These are phyloP conservation scores for Pipistrellus pygmaeus DNA, from an alignment of 2,797 vertebrate genomes.

Conservation along the genomic window DNA sequence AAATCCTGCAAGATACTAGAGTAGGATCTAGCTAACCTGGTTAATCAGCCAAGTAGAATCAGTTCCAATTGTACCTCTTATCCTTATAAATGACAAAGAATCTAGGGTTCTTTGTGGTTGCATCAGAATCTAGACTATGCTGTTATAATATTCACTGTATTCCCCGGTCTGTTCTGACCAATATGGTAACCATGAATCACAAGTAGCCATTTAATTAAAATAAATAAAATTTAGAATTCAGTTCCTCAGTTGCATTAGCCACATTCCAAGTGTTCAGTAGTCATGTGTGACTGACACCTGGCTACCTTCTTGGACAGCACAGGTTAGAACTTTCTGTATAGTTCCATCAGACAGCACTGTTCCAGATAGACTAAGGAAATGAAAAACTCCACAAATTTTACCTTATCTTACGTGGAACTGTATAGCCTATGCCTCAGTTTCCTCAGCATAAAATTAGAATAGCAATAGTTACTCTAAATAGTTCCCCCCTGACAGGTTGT, in stretches of 20 bases:
- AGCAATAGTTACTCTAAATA: neutral
- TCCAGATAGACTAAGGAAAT: neutral
- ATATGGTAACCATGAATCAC: neutral
- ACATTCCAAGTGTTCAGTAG: slow-evolving; percentile 26
- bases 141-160: neutral
- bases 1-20: neutral
- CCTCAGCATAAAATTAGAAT: neutral
- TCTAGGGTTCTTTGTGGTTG: neutral
- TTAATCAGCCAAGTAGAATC: neutral
- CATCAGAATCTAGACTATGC: neutral
- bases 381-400: neutral
- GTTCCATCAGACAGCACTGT: neutral
- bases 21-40: neutral
- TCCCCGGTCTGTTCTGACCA: neutral
- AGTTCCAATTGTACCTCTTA: neutral
- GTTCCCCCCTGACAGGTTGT: neutral
- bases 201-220: slow-evolving; percentile 6
- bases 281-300: neutral
- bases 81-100: neutral
- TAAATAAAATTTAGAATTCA: slow-evolving; percentile 24
- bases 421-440: slow-evolving; percentile 5
- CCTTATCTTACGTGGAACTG: neutral
- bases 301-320: neutral
- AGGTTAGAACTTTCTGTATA: slow-evolving; percentile 14
- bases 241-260: neutral